phyloP scores from a whole-genome alignment of 2,888 invertebrate genomes.

The Spialia ferax region DNA sequence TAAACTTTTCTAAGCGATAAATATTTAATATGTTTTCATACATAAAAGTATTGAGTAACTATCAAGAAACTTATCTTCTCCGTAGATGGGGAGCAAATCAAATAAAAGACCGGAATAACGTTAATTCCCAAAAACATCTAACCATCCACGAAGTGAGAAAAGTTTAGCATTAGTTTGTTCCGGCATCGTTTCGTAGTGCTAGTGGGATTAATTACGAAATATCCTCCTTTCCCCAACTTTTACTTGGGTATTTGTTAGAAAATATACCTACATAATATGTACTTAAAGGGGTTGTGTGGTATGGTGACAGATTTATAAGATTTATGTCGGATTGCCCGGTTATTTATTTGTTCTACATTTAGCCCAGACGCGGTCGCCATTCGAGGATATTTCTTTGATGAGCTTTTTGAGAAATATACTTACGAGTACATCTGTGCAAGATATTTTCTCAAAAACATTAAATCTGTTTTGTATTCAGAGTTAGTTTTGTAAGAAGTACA shows the following conservation, averaged over 20 bases:
- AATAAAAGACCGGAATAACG: slow-evolving; percentile 18
- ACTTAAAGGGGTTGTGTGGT: no score
- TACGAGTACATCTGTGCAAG: background rate
- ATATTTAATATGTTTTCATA: background rate
- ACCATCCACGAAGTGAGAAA: slow-evolving; percentile 25
- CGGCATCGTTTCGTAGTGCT: slow-evolving; percentile 4
- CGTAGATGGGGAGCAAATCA: background rate
- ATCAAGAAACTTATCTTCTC: no score
- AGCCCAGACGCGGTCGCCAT: no score
- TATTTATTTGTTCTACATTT: no score
- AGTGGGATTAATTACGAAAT: slow-evolving; percentile 11
- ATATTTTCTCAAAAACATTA: slow-evolving; percentile 15
- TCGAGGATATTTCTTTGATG: no score
- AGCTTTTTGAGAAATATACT: background rate
- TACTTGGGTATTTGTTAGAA: background rate
- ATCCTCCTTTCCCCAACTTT: background rate
- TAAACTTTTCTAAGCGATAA: no score
- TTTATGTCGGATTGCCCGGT: no score
- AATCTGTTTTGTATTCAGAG: slow-evolving; percentile 34
- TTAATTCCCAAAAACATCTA: slow-evolving; percentile 8
- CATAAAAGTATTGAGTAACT: no score
- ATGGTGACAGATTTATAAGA: no score
- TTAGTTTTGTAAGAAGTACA: slow-evolving; percentile 22
- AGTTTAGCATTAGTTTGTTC: slow-evolving; percentile 19
- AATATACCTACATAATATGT: background rate